These are phyloP conservation scores for Prionace glauca DNA, from an alignment of 2,797 vertebrate species.

Conservation along the genomic window DNA sequence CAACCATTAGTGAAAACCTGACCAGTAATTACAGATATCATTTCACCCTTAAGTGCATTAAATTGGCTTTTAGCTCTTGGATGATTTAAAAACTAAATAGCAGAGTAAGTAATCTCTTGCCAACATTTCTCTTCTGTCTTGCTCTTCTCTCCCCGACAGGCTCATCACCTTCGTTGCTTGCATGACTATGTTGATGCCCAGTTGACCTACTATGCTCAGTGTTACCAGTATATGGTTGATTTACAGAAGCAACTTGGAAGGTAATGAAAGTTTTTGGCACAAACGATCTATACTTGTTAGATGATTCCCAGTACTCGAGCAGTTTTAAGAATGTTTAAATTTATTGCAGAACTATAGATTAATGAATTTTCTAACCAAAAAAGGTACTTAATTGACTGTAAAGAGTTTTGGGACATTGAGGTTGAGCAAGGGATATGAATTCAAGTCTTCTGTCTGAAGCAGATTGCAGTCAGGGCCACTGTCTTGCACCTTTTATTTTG, in stretches of 20 bases:
- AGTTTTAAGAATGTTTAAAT: neutral
- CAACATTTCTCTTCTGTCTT: neutral
- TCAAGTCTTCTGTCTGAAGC: neutral
- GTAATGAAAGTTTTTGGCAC: slow-evolving; percentile 51
- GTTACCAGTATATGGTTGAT: slow-evolving; percentile 97
- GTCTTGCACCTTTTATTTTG: too few relatives aligned
- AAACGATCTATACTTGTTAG: neutral
- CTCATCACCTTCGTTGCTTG: slow-evolving; percentile 91
- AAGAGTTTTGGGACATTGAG: neutral
- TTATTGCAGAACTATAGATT: neutral
- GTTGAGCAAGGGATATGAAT: neutral
- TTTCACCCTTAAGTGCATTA: neutral
- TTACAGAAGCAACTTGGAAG: slow-evolving; percentile 97
- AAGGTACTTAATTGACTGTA: neutral
- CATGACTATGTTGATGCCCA: slow-evolving; percentile 87
- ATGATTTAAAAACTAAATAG: neutral
- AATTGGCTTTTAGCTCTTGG: neutral
- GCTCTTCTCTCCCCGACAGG: slow-evolving; percentile 53
- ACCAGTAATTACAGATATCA: neutral
- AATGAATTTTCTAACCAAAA: neutral
- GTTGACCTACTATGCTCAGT: slow-evolving; percentile 92
- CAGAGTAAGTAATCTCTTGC: neutral
- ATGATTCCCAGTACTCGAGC: neutral
- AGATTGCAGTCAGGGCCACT: neutral
- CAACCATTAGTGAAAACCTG: neutral